A percentile compares a stretch with the other conserved stretches of the same genome.
Evolutionary conservation across 2,888 invertebrate genomes (phyloP).

Genomic region (Teinopalpus imperialis): DNA sequence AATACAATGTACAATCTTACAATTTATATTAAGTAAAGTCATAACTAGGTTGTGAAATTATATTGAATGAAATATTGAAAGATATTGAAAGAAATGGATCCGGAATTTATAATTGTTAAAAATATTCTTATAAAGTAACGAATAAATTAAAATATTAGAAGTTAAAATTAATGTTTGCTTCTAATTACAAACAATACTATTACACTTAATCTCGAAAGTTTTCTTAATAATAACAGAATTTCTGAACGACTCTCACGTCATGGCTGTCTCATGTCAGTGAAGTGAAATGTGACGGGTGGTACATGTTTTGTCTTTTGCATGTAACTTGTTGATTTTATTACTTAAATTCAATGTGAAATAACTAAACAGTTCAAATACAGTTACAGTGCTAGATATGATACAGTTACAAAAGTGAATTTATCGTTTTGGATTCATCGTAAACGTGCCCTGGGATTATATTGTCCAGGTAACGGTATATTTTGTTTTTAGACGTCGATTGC

Average conservation of each 20-base stretch:
- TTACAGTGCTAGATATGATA: constrained; percentile 27
- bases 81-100: no score
- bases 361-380: constrained; percentile 46
- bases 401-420: constrained; percentile 46
- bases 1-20: no score
- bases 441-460: constrained; percentile 47
- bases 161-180: no score
- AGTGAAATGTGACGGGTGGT: constrained; percentile 67
- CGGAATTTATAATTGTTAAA: no score
- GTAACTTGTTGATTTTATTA: constrained; percentile 76
- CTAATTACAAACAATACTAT: no score
- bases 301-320: constrained; percentile 65
- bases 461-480: constrained; percentile 77
- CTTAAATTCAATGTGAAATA: constrained; percentile 53
- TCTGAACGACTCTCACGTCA: constrained; percentile 38
- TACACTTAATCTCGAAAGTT: no score
- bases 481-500: constrained; percentile 70
- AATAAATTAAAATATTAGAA: no score
- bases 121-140: no score
- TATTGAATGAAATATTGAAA: no score
- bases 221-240: no score
- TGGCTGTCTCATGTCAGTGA: constrained; percentile 40
- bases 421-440: constrained; percentile 42
- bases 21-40: no score
- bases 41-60: no score